Evolutionary conservation across 2,888 invertebrate species (phyloP).

Genomic region (Euphydryas editha): DNA sequence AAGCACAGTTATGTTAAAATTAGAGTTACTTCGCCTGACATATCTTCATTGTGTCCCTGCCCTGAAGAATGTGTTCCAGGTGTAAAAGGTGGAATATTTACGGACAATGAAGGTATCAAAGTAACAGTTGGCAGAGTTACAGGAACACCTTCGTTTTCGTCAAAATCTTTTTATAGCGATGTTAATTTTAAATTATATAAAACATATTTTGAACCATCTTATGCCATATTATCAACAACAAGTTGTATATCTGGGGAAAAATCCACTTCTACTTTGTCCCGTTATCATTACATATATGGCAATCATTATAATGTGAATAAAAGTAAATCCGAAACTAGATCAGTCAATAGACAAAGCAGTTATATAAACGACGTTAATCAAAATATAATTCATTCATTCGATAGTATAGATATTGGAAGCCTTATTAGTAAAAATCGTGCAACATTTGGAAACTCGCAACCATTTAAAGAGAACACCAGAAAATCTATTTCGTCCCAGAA

Average conservation of each 20-base stretch:
- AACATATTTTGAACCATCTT: neutral
- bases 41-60: constrained; percentile 64
- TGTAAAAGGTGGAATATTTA: constrained; percentile 60
- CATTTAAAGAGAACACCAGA: neutral
- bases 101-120: constrained; percentile 67
- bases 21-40: constrained; percentile 67
- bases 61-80: constrained; percentile 65
- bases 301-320: neutral
- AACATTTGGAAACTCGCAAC: neutral
- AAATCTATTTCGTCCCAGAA: neutral
- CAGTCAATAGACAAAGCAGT: neutral
- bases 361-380: neutral
- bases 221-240: neutral
- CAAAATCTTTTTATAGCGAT: constrained; percentile 26
- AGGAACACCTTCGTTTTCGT: constrained; percentile 51
- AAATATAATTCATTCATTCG: neutral
- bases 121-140: constrained; percentile 64
- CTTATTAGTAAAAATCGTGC: neutral
- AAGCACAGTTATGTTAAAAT: constrained; percentile 71
- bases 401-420: neutral
- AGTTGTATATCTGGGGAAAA: neutral
- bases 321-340: constrained; percentile 22
- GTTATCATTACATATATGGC: neutral
- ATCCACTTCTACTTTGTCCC: neutral
- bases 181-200: neutral